Conservation (phyloP, 2,797 vertebrate species). For the Oreochromis mossambicus region DNA sequence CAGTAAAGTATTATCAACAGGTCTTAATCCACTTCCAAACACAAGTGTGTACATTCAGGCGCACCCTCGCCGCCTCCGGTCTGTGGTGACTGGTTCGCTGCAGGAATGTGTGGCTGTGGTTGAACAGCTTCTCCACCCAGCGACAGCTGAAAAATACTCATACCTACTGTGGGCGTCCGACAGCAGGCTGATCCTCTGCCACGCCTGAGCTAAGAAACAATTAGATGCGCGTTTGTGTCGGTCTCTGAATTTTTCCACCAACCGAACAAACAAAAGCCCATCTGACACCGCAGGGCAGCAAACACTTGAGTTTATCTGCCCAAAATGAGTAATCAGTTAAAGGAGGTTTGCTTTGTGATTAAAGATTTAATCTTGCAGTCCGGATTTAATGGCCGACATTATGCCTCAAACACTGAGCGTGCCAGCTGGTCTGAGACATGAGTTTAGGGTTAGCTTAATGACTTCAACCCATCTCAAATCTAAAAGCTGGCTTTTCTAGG, state of each 20-base stretch:
- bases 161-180: background rate
- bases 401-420: accelerated
- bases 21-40: background rate
- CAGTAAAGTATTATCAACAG: background rate
- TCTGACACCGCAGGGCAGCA: background rate
- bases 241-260: background rate
- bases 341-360: background rate
- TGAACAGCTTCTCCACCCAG: background rate
- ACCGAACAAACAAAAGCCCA: accelerated
- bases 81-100: background rate
- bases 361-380: background rate
- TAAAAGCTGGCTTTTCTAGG: background rate
- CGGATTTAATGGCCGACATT: accelerated
- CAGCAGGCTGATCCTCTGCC: background rate
- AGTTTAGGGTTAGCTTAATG: background rate
- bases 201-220: background rate
- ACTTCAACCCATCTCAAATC: background rate
- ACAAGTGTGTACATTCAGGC: accelerated
- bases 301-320: accelerated
- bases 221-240: accelerated
- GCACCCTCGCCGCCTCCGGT: background rate
- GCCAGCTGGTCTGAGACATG: background rate
- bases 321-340: accelerated
- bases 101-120: background rate
- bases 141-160: background rate